A percentile compares a stretch with the other conserved stretches of the same genome.
These are phyloP conservation scores for Hetaerina americana DNA, from an alignment of 1,140 invertebrate species.

Conservation along the genomic window DNA sequence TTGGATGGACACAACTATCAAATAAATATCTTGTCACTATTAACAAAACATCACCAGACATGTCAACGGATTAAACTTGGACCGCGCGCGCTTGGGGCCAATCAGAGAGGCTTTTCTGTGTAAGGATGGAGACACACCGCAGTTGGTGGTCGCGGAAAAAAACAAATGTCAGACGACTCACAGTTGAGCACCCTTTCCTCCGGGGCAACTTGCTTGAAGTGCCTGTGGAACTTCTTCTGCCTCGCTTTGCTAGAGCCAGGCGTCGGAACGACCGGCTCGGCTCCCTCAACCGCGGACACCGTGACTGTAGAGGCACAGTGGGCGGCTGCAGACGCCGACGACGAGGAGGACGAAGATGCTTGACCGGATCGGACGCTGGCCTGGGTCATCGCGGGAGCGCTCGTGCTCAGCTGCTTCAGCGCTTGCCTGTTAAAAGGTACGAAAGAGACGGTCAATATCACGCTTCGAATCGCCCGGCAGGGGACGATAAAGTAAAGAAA, in stretches of 20 bases:
- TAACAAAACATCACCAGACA: too few species aligned
- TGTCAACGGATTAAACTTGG: too few species aligned
- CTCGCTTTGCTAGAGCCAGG: constrained; percentile 48
- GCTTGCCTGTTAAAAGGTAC: constrained; percentile 24
- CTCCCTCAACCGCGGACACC: neutral
- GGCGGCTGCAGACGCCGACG: neutral
- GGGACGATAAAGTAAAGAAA: neutral
- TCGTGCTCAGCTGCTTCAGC: constrained; percentile 32
- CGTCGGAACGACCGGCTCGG: neutral
- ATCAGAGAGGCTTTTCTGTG: too few species aligned
- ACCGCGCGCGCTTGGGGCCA: too few species aligned
- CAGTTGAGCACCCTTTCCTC: constrained; percentile 69
- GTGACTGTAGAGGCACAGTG: neutral
- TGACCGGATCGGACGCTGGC: constrained; percentile 22
- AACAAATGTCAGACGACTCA: constrained; percentile 33
- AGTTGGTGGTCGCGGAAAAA: neutral
- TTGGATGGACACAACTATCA: too few species aligned
- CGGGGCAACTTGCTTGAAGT: constrained; percentile 55
- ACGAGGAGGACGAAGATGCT: neutral
- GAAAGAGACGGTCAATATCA: too few species aligned
- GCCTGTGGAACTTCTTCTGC: constrained; percentile 59
- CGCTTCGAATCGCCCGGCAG: too few species aligned
- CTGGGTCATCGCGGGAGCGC: constrained; percentile 29
- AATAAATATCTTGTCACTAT: too few species aligned
- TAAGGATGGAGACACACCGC: too few species aligned